A percentile compares a stretch with the other conserved stretches of the same genome.
Conservation (phyloP, 1,140 invertebrate genomes). For the Paracyclopina nana region DNA sequence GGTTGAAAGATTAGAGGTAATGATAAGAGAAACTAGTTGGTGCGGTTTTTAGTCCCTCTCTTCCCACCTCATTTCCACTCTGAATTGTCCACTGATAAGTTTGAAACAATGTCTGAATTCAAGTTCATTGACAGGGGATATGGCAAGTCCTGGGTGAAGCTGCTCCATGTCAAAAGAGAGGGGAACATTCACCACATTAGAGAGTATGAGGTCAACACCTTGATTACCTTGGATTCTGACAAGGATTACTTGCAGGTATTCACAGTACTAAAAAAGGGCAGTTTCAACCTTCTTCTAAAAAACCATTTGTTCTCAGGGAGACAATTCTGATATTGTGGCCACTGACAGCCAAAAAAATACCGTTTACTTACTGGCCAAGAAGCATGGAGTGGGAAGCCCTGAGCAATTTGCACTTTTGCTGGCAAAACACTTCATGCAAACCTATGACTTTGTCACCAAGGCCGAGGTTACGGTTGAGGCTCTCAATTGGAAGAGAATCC, state of each 20-base stretch:
- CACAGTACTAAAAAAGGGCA: not conserved
- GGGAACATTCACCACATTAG: constrained; percentile 41
- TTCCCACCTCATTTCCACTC: too few relatives aligned
- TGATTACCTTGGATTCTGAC: constrained; percentile 42
- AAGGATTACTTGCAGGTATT: constrained; percentile 34
- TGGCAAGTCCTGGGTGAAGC: constrained; percentile 48
- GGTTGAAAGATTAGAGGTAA: too few relatives aligned
- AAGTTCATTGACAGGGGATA: constrained; percentile 45
- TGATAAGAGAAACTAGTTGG: too few relatives aligned
- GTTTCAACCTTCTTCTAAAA: not conserved
- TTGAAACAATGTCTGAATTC: too few relatives aligned
- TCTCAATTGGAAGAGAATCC: constrained; percentile 49
- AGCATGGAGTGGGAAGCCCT: constrained; percentile 38
- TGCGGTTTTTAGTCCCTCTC: too few relatives aligned
- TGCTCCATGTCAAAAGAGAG: constrained; percentile 42
- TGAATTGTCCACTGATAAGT: too few relatives aligned
- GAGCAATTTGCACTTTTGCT: constrained; percentile 48
- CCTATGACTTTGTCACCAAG: constrained; percentile 44
- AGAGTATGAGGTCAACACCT: constrained; percentile 48
- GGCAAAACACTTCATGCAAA: constrained; percentile 45
- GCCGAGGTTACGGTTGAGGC: constrained; percentile 43
- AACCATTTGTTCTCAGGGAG: constrained; percentile 18
- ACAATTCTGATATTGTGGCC: constrained; percentile 31
- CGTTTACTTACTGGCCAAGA: constrained; percentile 52
- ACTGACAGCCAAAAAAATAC: constrained; percentile 64